A percentile compares a stretch with the other conserved stretches of the same genome.
These are phyloP conservation scores for Sebastes jordani DNA, from an alignment of 2,797 vertebrate genomes.

Conservation along the genomic window DNA sequence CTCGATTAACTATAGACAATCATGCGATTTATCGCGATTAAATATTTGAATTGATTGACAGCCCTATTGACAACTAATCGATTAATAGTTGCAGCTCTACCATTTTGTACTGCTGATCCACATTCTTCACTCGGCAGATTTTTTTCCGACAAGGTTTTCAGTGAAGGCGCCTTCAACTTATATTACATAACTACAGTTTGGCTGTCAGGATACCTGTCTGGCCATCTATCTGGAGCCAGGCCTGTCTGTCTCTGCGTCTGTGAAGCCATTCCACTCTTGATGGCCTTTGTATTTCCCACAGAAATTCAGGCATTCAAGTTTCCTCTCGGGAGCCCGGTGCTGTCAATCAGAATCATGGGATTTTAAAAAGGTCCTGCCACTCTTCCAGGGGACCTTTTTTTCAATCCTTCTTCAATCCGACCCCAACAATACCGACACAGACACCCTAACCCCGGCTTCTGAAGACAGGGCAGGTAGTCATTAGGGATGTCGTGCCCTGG, in stretches of 20 bases:
- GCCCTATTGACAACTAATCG: background rate
- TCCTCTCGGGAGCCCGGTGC: slow-evolving; percentile 54
- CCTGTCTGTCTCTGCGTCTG: slow-evolving; percentile 54
- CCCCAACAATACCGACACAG: slow-evolving; percentile 44
- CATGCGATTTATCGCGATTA: background rate
- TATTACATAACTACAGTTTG: slow-evolving; percentile 55
- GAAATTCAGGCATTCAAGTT: slow-evolving; percentile 68
- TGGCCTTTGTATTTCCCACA: slow-evolving; percentile 65
- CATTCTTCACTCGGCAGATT: slow-evolving; percentile 7
- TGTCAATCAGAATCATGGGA: slow-evolving; percentile 69
- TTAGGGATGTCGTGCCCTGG: slow-evolving; percentile 49
- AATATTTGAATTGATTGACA: background rate
- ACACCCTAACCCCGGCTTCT: slow-evolving; percentile 50
- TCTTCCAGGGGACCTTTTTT: slow-evolving; percentile 38
- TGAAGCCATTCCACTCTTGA: slow-evolving; percentile 41
- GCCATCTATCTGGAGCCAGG: slow-evolving; percentile 57
- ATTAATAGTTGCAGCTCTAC: background rate
- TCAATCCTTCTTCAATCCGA: slow-evolving; percentile 39
- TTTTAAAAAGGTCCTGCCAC: slow-evolving; percentile 34
- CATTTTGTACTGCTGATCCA: background rate
- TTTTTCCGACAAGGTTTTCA: background rate
- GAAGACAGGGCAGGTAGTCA: slow-evolving; percentile 59
- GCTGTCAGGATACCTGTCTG: slow-evolving; percentile 40
- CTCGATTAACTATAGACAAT: too few species aligned
- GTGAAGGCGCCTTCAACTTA: slow-evolving; percentile 35